Evolutionary conservation across 2,113 vertebrate genomes (phyloP).

Genomic region (Macquaria ambigua): DNA sequence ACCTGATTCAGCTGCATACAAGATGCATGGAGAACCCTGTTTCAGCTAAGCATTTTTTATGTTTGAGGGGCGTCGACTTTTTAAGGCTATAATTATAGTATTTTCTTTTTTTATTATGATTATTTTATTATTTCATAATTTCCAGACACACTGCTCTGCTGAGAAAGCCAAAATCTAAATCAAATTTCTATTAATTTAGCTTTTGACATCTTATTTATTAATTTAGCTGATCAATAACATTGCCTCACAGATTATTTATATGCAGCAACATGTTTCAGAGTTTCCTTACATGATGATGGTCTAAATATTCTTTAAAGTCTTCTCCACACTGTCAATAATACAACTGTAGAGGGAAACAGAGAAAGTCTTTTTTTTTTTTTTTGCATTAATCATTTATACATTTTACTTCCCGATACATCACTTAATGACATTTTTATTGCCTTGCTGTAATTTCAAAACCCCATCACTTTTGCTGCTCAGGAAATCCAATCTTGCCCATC

Average conservation of each 20-base stretch:
- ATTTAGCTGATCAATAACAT: background rate
- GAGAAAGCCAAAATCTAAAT: background rate
- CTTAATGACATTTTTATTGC: background rate
- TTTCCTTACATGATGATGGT: background rate
- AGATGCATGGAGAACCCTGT: too few relatives aligned
- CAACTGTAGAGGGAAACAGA: background rate
- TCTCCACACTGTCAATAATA: background rate
- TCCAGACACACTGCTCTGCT: background rate
- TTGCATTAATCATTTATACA: background rate
- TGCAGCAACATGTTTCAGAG: background rate
- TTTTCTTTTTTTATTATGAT: background rate
- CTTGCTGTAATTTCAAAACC: background rate
- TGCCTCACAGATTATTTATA: background rate
- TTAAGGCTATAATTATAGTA: background rate
- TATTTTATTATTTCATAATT: background rate
- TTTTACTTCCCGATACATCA: background rate
- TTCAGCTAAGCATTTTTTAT: background rate
- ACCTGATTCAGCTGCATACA: too few relatives aligned
- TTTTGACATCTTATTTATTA: background rate
- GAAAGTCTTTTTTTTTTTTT: background rate
- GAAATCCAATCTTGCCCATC: background rate
- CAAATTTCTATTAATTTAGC: background rate
- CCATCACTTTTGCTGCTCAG: background rate
- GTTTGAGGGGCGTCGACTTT: background rate
- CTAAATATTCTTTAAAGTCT: background rate